phyloP scores from a whole-genome alignment of 2,888 invertebrate species.

The Periphyllus acericola region DNA sequence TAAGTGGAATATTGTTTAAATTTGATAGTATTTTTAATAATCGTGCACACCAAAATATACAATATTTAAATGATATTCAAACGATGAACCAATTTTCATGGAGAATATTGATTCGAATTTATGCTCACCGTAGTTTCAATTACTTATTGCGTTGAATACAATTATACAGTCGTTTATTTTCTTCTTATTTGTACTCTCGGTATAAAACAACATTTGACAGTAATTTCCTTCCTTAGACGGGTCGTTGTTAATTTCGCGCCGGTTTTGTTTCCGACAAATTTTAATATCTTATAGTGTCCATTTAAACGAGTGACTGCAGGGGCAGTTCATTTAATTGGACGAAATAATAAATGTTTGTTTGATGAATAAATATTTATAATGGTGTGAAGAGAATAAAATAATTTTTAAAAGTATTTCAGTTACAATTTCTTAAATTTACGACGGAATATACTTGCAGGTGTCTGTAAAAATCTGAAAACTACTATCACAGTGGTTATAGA shows the following conservation, averaged over 20 bases:
- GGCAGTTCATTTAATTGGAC: constrained; percentile 17
- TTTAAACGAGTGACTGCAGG: not conserved
- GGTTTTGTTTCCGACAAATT: constrained; percentile 34
- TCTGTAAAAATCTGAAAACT: too few species aligned
- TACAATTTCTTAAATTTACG: not conserved
- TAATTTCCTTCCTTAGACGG: constrained; percentile 19
- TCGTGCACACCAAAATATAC: not conserved
- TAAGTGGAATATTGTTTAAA: not conserved
- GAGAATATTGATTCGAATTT: constrained; percentile 1
- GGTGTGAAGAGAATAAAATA: not conserved
- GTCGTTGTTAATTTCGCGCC: constrained; percentile 32
- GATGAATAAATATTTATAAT: not conserved
- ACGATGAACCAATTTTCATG: not conserved
- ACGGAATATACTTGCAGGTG: not conserved
- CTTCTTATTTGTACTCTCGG: constrained; percentile 28
- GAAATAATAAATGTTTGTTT: constrained; percentile 1
- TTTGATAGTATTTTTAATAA: not conserved
- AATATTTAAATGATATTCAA: not conserved
- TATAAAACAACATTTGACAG: constrained; percentile 41
- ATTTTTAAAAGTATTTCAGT: not conserved
- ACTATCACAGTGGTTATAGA: too few species aligned
- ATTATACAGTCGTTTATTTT: constrained; percentile 23
- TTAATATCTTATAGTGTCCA: constrained; percentile 36
- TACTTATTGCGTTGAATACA: constrained; percentile 20
- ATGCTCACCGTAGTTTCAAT: not conserved